Conservation (phyloP, 2,797 vertebrate genomes). For the Forpus xanthops region DNA sequence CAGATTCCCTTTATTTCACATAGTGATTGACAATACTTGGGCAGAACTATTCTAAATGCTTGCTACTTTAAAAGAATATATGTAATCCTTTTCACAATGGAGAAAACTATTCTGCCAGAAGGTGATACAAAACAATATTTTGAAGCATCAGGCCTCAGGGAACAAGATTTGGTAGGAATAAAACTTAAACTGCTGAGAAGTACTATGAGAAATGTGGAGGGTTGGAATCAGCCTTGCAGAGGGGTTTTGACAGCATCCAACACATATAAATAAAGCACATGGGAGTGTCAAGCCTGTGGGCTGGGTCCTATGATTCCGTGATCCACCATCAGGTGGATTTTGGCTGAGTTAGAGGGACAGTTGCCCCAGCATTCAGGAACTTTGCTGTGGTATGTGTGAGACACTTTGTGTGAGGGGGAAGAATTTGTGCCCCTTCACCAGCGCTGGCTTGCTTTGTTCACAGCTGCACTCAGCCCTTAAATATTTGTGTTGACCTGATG, state of each 20-base stretch:
- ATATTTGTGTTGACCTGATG: conserved; percentile 45
- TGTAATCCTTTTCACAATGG: not conserved
- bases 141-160: not conserved
- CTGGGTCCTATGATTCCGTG: not conserved
- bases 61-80: not conserved
- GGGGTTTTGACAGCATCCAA: not conserved
- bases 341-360: not conserved
- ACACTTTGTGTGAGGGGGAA: not conserved
- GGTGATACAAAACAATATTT: not conserved
- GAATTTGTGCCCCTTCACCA: not conserved
- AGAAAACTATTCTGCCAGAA: not conserved
- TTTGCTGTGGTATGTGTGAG: not conserved
- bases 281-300: not conserved
- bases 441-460: conserved; percentile 1
- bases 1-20: not conserved
- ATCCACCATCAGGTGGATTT: not conserved
- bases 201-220: not conserved
- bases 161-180: not conserved
- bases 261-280: not conserved
- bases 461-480: conserved; percentile 15
- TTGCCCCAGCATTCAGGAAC: fast-evolving
- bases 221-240: not conserved
- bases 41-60: not conserved
- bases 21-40: not conserved
- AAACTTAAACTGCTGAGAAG: not conserved